phyloP scores from a whole-genome alignment of 2,888 invertebrate genomes.

The Agriopis marginaria region DNA sequence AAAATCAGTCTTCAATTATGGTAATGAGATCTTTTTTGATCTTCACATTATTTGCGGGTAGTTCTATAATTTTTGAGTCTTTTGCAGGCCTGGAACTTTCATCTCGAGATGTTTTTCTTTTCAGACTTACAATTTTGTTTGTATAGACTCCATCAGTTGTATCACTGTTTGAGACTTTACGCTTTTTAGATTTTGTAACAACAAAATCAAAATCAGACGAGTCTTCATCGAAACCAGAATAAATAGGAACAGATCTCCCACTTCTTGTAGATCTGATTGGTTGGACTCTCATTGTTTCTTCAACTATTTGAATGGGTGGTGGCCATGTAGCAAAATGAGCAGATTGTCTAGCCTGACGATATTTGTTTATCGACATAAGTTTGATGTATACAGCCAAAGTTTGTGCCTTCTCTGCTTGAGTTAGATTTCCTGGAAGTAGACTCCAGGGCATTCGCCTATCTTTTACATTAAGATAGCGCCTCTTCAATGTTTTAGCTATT shows the following conservation, averaged over 20 bases:
- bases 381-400: constrained; percentile 78
- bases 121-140: constrained; percentile 73
- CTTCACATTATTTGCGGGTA: constrained; percentile 56
- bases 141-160: constrained; percentile 62
- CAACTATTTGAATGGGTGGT: constrained; percentile 76
- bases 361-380: constrained; percentile 77
- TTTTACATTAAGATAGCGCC: constrained; percentile 72
- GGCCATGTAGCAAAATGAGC: constrained; percentile 75
- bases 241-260: constrained; percentile 76
- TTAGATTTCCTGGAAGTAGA: constrained; percentile 67
- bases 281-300: constrained; percentile 71
- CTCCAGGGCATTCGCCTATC: constrained; percentile 83
- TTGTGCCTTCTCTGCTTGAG: constrained; percentile 74
- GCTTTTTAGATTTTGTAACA: constrained; percentile 72
- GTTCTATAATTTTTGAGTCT: constrained; percentile 62
- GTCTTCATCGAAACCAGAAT: constrained; percentile 79
- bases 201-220: constrained; percentile 77
- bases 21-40: constrained; percentile 61
- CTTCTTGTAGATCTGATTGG: constrained; percentile 77
- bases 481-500: constrained; percentile 67
- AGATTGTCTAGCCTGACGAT: constrained; percentile 74
- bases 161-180: constrained; percentile 73
- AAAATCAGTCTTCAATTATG: constrained; percentile 67
- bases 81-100: constrained; percentile 67
- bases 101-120: constrained; percentile 74